Conservation (phyloP, 1,140 invertebrate genomes). For the Druon quercuslanigerum region DNA sequence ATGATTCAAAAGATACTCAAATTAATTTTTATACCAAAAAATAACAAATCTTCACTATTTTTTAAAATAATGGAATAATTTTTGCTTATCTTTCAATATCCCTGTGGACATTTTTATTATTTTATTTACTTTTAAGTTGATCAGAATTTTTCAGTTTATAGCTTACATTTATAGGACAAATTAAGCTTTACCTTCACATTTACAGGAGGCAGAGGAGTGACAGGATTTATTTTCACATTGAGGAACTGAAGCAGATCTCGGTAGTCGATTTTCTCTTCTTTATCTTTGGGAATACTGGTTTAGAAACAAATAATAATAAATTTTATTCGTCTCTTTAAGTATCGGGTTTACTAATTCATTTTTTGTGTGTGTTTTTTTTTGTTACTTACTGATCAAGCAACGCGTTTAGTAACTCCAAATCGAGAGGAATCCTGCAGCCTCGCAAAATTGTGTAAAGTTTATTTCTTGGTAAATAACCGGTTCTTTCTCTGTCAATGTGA, state of each 20-base stretch:
- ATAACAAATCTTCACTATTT: not conserved
- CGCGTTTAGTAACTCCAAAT: conserved; percentile 80
- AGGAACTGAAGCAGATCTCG: conserved; percentile 79
- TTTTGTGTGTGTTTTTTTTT: not conserved
- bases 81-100: too few species aligned
- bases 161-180: not conserved
- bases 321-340: conserved; percentile 36
- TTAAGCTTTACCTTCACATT: conserved; percentile 73
- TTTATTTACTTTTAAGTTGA: not conserved
- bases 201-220: conserved; percentile 73
- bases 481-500: conserved; percentile 78
- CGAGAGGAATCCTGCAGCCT: conserved; percentile 81
- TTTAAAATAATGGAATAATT: too few species aligned
- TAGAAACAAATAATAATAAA: conserved; percentile 44
- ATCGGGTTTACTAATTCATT: conserved; percentile 32
- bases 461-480: conserved; percentile 76
- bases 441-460: conserved; percentile 79
- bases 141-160: not conserved
- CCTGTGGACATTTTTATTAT: too few species aligned
- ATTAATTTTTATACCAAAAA: not conserved
- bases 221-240: conserved; percentile 77
- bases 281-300: conserved; percentile 77
- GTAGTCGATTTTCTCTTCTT: conserved; percentile 78
- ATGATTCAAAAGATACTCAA: conserved; percentile 33
- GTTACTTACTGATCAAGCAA: conserved; percentile 81